phyloP scores from a whole-genome alignment of 2,797 vertebrate genomes.

The Diplodus puntazzo region DNA sequence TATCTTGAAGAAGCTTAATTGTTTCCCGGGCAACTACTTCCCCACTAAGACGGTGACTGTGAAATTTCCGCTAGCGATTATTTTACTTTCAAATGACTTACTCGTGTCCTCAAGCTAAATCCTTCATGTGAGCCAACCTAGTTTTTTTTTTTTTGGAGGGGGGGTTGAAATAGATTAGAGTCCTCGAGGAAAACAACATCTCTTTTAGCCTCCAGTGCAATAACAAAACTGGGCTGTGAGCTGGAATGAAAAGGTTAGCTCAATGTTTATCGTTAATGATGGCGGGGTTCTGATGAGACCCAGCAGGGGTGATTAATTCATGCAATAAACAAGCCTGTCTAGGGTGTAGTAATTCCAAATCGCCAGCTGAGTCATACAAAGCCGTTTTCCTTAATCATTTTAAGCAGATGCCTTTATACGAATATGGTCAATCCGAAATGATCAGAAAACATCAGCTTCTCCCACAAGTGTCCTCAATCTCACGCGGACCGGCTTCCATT shows the following conservation, averaged over 20 bases:
- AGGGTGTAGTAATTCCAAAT: conserved; percentile 69
- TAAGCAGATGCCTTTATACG: conserved; percentile 64
- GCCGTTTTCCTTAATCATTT: conserved; percentile 72
- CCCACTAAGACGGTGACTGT: conserved; percentile 73
- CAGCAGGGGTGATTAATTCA: conserved; percentile 77
- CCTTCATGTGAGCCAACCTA: conserved; percentile 73
- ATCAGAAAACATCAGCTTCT: conserved; percentile 30
- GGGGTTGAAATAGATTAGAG: conserved; percentile 71
- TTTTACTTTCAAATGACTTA: conserved; percentile 83
- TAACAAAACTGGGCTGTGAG: conserved; percentile 68
- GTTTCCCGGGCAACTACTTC: conserved; percentile 80
- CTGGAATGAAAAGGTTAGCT: conserved; percentile 77
- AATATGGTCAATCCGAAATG: conserved; percentile 10
- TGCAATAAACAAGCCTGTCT: conserved; percentile 71
- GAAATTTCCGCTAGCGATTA: conserved; percentile 79
- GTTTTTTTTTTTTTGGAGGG: conserved; percentile 44
- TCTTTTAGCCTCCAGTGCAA: conserved; percentile 65
- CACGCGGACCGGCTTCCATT: conserved; percentile 44
- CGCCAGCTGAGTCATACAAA: conserved; percentile 68
- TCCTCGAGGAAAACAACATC: conserved; percentile 76
- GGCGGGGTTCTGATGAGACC: conserved; percentile 69
- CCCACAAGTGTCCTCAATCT: conserved; percentile 51
- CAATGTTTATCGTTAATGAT: conserved; percentile 73
- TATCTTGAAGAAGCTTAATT: conserved; percentile 79
- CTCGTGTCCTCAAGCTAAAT: conserved; percentile 77